These are phyloP conservation scores for Nannoperca obscura DNA, from an alignment of 2,797 vertebrate species.

Conservation along the genomic window DNA sequence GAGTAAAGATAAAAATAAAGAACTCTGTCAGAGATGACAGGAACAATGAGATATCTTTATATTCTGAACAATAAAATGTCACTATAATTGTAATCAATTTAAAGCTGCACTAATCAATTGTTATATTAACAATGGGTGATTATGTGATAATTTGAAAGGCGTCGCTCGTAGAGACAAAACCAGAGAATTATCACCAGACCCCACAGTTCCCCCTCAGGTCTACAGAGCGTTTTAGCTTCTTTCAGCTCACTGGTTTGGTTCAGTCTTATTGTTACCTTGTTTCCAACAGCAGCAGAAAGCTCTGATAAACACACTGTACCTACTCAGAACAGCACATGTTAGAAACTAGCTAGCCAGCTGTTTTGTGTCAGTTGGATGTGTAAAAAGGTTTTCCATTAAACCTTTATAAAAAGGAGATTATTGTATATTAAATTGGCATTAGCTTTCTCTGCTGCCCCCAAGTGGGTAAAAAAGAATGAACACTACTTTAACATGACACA, in stretches of 20 bases:
- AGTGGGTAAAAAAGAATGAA: not conserved
- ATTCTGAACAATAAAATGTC: too few relatives aligned
- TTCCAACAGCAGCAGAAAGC: too few relatives aligned
- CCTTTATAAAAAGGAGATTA: not conserved
- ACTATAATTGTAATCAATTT: too few relatives aligned
- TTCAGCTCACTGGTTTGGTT: too few relatives aligned
- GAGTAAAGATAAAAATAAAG: too few relatives aligned
- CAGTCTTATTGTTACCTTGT: not conserved
- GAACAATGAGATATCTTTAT: too few relatives aligned
- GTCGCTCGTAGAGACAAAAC: not conserved
- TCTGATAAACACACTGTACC: too few relatives aligned
- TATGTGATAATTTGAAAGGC: not conserved
- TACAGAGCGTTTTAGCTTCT: too few relatives aligned
- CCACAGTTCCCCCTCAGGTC: not conserved
- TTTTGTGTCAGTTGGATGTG: too few relatives aligned
- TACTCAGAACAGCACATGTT: too few relatives aligned
- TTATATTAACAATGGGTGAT: not conserved
- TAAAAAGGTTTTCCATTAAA: not conserved
- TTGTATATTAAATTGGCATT: not conserved
- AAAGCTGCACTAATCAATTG: not conserved
- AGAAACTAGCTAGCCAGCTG: too few relatives aligned
- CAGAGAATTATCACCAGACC: not conserved
- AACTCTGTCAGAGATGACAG: too few relatives aligned
- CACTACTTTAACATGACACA: not conserved
- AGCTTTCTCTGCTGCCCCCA: not conserved